Evolutionary conservation across 2,797 vertebrate genomes (phyloP), one percentile per base, ranked within the genome.

Genomic region (Synanceia verrucosa): DNA sequence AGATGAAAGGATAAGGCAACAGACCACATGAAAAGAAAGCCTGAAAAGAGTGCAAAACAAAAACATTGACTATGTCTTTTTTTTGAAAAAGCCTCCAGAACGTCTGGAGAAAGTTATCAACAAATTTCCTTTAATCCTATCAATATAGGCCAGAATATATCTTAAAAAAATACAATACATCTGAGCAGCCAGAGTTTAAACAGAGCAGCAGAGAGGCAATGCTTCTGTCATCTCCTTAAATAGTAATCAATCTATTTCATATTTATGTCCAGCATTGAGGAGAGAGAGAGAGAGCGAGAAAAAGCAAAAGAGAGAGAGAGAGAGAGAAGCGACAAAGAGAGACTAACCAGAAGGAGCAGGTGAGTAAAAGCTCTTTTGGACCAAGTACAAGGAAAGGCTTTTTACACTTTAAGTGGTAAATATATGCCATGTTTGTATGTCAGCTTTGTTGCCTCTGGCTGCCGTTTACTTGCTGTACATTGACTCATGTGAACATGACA

Each of bases 301-400:
- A 6, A 53, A 4, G 26, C 5, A 5, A 46, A 29, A 44, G 21
- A 33, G 50, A 41, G 28, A 39, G 37, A 28, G 18, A 31, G 53
- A 19, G 60, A 46, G 23, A n/a, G 8, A 56, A 1, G 14, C 3
- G 26, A 18, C 33, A 14, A n/a, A 9, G 65, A 31, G 39, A 33
- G 31, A 0, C 11, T 71, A 80, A 76, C 47, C 41, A 70, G 82
- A 76, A 61, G 19, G 39, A 81, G 47, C 21, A 4, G 51, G 29
- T 72, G 87, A 82, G 86, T 93, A 93, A 94, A 93, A 93, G 91
- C 92, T 89, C 85, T 93, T 84, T 87, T 94, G 92, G 92, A 94
- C 73, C 70, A 60, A 79, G 86, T 85, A 94, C 90, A 93, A 91
- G 88, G 70, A 90, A 91, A 89, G 56, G 88, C 88, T 93, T 91